phyloP scores from a whole-genome alignment of 92 coral and sea anemone genomes.

The Pocillopora meandrina region DNA sequence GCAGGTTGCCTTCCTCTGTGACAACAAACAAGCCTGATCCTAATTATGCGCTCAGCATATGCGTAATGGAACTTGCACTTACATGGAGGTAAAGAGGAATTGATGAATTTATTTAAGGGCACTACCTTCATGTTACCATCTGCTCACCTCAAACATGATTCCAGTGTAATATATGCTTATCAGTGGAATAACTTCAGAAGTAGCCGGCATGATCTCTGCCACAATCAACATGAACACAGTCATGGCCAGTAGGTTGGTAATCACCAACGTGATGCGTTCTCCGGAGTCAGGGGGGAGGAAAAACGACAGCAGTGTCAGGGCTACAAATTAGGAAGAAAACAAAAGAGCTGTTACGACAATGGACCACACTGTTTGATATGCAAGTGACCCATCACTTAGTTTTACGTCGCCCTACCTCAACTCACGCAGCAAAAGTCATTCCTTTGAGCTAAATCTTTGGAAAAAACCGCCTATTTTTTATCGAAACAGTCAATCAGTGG shows the following conservation, averaged over 20 bases:
- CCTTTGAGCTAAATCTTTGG: too few relatives aligned
- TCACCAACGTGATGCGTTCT: constrained; percentile 89
- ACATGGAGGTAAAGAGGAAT: too few relatives aligned
- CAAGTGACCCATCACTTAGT: neutral
- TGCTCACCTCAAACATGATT: constrained; percentile 86
- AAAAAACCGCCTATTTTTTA: too few relatives aligned
- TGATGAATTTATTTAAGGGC: too few relatives aligned
- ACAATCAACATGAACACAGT: constrained; percentile 91
- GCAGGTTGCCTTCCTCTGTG: too few relatives aligned
- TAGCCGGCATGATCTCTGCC: constrained; percentile 97
- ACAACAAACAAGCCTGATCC: too few relatives aligned
- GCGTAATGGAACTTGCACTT: too few relatives aligned
- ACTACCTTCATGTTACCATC: neutral
- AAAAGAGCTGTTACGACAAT: neutral
- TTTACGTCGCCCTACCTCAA: too few relatives aligned
- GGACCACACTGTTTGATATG: neutral
- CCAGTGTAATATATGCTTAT: constrained; percentile 83
- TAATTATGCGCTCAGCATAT: too few relatives aligned
- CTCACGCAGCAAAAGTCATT: too few relatives aligned
- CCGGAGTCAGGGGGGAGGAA: constrained; percentile 94
- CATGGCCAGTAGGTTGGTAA: constrained; percentile 89
- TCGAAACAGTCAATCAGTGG: too few relatives aligned
- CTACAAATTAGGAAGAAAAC: neutral
- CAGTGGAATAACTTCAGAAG: constrained; percentile 88
- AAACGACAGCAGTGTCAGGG: constrained; percentile 81